Evolutionary conservation across 2,113 vertebrate genomes (phyloP), one percentile per base, ranked within the genome.

Genomic region (Microcebus tavaratra): DNA sequence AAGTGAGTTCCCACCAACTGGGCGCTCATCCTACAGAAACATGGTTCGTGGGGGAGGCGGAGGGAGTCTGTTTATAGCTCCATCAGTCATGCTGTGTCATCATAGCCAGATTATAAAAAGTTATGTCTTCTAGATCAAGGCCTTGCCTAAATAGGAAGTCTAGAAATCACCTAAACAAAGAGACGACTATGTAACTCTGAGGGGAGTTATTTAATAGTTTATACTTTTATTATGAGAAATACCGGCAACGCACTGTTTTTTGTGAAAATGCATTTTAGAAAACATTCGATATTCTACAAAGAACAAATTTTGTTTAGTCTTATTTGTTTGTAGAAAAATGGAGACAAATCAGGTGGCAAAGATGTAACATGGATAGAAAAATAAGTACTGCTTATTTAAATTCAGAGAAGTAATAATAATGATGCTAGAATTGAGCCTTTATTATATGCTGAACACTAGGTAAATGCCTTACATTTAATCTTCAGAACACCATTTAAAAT

Each of bases 101-200:
- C 45, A 95, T 75, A 87, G 73, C 21, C 86, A 75, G 73, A 89
- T 86, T 84, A 87, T 76, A 91, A 95, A 91, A 97, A 93, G 86
- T 92, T 73, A 80, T 65, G 50, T 76, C 86, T 96, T 93, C 13
- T 23, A 70, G 31, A 90, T 76, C 57, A 67, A 83, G 57, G 39
- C 75, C 39, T 94, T 96, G 82, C 95, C 94, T 96, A 96, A 97
- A 93, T 86, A 96, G 84, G 91, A 97, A 94, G 48, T 89, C 73
- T 90, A 59, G 75, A 96, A 97, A 73, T 93, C 31, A 94, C 94
- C 90, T 95, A 90, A 88, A 88, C 94, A 96, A 95, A 96, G 82
- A 67, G 8, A 61, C 42, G 57, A 34, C 70, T 93, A 2, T 79
- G 50, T 73, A 87, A 89, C 76, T 93, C 29, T 6, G 11, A 61